Evolutionary conservation across 2,797 vertebrate genomes (phyloP).

Genomic region (Crypturellus tataupa): DNA sequence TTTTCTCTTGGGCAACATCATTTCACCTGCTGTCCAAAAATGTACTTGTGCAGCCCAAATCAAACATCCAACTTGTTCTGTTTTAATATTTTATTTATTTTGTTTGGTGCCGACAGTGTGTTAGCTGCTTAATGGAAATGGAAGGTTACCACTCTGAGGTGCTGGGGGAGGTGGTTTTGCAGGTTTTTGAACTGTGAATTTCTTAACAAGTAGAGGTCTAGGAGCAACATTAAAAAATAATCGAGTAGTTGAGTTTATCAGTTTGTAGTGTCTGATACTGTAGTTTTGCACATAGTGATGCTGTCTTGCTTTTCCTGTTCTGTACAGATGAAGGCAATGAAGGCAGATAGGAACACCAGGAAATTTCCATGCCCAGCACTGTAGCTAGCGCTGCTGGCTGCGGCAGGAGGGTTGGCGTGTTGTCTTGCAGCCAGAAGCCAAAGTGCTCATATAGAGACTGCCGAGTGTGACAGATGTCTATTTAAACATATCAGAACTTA

Average conservation of each 20-base stretch:
- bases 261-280: not conserved
- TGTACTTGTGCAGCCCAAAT: not conserved
- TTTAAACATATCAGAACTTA: not conserved
- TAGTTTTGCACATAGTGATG: not conserved
- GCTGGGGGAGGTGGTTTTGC: not conserved
- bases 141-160: not conserved
- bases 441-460: not conserved
- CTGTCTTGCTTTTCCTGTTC: not conserved
- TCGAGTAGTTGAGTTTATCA: not conserved
- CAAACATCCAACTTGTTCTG: not conserved
- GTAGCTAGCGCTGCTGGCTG: not conserved
- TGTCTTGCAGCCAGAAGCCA: conserved; percentile 15
- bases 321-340: not conserved
- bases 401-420: not conserved
- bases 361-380: not conserved
- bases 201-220: not conserved
- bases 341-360: not conserved
- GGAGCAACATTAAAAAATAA: not conserved
- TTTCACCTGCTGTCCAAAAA: not conserved
- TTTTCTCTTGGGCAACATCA: not conserved
- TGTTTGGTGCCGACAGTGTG: not conserved
- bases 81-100: not conserved
- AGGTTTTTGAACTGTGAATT: not conserved
- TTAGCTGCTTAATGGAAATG: not conserved
- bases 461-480: not conserved